Base-by-base conservation (phyloP, 2,113 vertebrate species). In the Lampris megalopsis region DNA sequence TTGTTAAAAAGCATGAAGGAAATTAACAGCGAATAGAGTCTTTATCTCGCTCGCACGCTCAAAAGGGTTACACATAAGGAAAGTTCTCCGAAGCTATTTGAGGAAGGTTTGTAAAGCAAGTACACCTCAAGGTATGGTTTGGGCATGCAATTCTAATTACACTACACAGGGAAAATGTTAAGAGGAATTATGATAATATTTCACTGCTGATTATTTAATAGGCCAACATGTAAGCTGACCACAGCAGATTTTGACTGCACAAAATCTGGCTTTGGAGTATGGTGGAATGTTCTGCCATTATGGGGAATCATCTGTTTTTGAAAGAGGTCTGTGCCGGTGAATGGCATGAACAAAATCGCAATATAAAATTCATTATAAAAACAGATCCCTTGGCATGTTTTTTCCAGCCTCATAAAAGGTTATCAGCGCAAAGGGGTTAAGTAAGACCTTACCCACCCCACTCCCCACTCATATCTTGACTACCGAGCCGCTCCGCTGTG, bases 81-180 rank as follows among this genome's bases (percentile, higher is more conserved):
- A 80, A 67, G 45, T 59, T 66, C 85, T 89, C 73, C n/a, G 76
- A 71, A 89, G 84, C 85, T 89, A 90, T 92, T 90, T 90, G 81
- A 73, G 53, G 66, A 61, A 77, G 86, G 77, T 92, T 91, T 86
- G 80, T 82, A 87, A 84, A 88, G 80, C 80, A 89, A 76, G 47
- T 41, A 63, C 77, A 89, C 89, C 86, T 89, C 61, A 9, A 91
- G 92, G 82, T 88, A 82, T 81, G 62, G 80, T 74, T 88, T 35
- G 4, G 75, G 75, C 81, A 63, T 80, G 75, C 69, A 67, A 74
- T 58, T 77, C 68, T 89, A 90, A 91, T 89, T 85, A 80, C 61
- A 50, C 24, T 66, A 75, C 9, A 42, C 49, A 48, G 71, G 74
- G 71, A 82, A 80, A 86, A 80, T 61, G 78, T 85, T 83, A 52